Percentiles rank a stretch among this genome's conserved stretches.
These are phyloP conservation scores for Anableps anableps DNA, from an alignment of 2,797 vertebrate genomes.

Conservation along the genomic window DNA sequence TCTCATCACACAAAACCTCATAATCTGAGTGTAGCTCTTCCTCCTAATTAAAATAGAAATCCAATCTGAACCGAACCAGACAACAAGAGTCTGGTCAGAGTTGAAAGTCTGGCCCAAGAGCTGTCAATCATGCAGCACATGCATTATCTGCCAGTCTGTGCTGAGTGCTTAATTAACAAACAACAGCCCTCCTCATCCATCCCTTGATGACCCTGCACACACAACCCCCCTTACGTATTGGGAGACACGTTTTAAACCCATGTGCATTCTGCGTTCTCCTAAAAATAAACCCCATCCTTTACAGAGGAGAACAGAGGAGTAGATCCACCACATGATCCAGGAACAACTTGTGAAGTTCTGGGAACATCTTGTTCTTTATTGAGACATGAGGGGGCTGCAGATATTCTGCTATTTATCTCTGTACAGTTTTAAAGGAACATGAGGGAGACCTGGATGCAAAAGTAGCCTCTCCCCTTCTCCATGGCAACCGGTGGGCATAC, in stretches of 20 bases:
- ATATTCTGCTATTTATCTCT: slow-evolving; percentile 32
- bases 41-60: slow-evolving; percentile 9
- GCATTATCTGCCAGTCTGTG: slow-evolving; percentile 42
- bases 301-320: not conserved
- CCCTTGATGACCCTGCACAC: slow-evolving; percentile 23
- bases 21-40: not conserved
- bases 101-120: slow-evolving; percentile 17
- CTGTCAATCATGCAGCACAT: slow-evolving; percentile 37
- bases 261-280: slow-evolving; percentile 3
- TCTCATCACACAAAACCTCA: not conserved
- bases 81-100: slow-evolving; percentile 18
- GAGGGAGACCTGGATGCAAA: slow-evolving; percentile 50
- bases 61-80: not conserved
- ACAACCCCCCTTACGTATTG: slow-evolving; percentile 12
- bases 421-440: slow-evolving; percentile 17
- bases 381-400: not conserved
- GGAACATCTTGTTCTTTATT: slow-evolving; percentile 40
- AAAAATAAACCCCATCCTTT: not conserved
- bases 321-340: not conserved
- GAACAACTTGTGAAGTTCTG: slow-evolving; percentile 10
- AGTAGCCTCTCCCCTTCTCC: slow-evolving; percentile 72
- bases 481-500: slow-evolving; percentile 77
- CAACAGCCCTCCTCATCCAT: not conserved
- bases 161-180: slow-evolving; percentile 57
- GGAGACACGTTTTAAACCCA: slow-evolving; percentile 3